A percentile compares a stretch with the other conserved stretches of the same genome.
These are phyloP conservation scores for Polyploca ridens DNA, from an alignment of 2,888 invertebrate genomes.

Conservation along the genomic window DNA sequence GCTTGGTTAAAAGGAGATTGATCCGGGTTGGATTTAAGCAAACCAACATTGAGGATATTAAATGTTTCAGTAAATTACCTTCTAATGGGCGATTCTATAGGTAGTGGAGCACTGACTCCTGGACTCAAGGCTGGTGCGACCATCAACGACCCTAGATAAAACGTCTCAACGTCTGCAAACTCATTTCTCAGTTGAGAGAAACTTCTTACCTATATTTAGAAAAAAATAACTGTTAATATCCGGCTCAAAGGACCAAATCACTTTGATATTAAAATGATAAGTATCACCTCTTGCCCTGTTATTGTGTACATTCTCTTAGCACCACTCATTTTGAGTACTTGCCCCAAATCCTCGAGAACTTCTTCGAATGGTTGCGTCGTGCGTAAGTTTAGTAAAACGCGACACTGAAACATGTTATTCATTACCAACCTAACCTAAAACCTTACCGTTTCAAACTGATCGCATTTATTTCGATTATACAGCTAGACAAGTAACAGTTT, in stretches of 20 bases:
- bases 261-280: neutral
- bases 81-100: conserved; percentile 76
- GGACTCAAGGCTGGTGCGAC: conserved; percentile 73
- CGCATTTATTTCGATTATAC: neutral
- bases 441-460: neutral
- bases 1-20: neutral
- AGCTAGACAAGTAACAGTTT: conserved; percentile 8
- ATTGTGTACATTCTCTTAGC: conserved; percentile 96
- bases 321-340: conserved; percentile 95
- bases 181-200: conserved; percentile 97
- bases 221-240: conserved; percentile 11
- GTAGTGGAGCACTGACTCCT: conserved; percentile 71
- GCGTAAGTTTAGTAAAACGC: conserved; percentile 94
- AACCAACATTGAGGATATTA: neutral
- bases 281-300: conserved; percentile 93
- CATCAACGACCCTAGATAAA: conserved; percentile 88
- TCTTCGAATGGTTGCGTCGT: conserved; percentile 98
- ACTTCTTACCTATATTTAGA: conserved; percentile 89
- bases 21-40: neutral
- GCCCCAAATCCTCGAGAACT: conserved; percentile 95
- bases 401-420: conserved; percentile 85
- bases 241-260: conserved; percentile 8
- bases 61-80: conserved; percentile 47
- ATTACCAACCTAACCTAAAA: neutral
- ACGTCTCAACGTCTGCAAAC: conserved; percentile 95